Percentiles rank a stretch among this genome's conserved stretches.
Conservation (phyloP, 2,888 invertebrate species). For the Dicyrtomina minuta region DNA sequence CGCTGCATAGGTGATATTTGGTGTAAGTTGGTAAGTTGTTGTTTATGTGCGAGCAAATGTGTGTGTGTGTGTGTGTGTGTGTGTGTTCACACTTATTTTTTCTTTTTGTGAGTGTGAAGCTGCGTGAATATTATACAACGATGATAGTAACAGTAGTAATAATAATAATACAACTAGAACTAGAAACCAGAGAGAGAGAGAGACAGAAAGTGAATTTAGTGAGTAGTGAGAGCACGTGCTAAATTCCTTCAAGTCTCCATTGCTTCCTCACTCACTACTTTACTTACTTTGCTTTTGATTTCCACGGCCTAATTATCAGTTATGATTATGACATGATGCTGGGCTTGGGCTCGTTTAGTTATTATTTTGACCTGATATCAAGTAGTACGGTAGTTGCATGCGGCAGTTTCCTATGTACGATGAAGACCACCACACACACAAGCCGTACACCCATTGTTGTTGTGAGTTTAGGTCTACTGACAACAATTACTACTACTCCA, state of each 20-base stretch:
- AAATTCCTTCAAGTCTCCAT: slow-evolving; percentile 22
- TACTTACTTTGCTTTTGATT: slow-evolving; percentile 32
- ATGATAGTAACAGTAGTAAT: background rate
- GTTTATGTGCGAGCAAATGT: background rate
- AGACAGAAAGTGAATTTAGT: too few species aligned
- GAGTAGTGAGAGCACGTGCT: slow-evolving; percentile 30
- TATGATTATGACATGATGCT: slow-evolving; percentile 31
- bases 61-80: background rate
- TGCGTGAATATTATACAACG: slow-evolving; percentile 15
- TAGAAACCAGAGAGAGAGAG: too few species aligned
- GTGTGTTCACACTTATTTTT: too few species aligned
- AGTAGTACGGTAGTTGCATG: background rate
- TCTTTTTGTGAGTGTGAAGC: slow-evolving; percentile 17
- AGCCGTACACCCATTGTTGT: background rate
- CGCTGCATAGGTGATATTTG: too few species aligned
- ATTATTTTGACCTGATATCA: slow-evolving; percentile 19
- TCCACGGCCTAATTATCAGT: slow-evolving; percentile 39
- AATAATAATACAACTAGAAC: background rate
- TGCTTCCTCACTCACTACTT: slow-evolving; percentile 28
- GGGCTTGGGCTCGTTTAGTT: slow-evolving; percentile 22
- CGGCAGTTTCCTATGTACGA: too few species aligned
- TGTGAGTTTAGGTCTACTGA: too few species aligned
- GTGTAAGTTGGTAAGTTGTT: too few species aligned
- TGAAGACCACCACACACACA: background rate
- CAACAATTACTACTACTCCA: too few species aligned